Percentiles rank a stretch among this genome's conserved stretches.
phyloP scores from a whole-genome alignment of 2,113 vertebrate genomes.

The Eretmodus cyanostictus region DNA sequence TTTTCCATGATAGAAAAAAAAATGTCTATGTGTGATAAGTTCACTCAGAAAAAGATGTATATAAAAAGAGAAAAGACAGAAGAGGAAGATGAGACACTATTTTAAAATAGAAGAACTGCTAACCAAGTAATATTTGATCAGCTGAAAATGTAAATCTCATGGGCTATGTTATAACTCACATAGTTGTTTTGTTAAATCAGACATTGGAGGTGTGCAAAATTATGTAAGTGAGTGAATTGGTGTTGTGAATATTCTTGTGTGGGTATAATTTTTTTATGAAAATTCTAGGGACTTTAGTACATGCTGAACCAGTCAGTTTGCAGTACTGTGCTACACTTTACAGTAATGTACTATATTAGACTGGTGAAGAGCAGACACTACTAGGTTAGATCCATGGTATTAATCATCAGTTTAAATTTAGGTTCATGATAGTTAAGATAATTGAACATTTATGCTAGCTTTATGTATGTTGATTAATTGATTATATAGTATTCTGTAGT shows the following conservation, averaged over 20 bases:
- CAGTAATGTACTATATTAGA: not conserved
- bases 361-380: not conserved
- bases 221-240: not conserved
- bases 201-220: not conserved
- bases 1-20: not conserved
- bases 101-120: not conserved
- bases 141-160: not conserved
- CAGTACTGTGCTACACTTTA: not conserved
- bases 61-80: not conserved
- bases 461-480: not conserved
- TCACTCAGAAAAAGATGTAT: not conserved
- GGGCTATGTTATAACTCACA: not conserved
- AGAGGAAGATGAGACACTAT: not conserved
- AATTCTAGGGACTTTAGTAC: not conserved
- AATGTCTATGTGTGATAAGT: not conserved
- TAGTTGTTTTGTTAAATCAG: not conserved
- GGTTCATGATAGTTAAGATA: not conserved
- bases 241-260: not conserved
- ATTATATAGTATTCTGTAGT: not conserved
- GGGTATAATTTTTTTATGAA: not conserved
- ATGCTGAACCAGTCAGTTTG: not conserved
- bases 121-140: not conserved
- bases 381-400: not conserved
- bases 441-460: not conserved
- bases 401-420: not conserved